phyloP scores from a whole-genome alignment of 1,140 invertebrate genomes.

The Sycophaga agraensis region DNA sequence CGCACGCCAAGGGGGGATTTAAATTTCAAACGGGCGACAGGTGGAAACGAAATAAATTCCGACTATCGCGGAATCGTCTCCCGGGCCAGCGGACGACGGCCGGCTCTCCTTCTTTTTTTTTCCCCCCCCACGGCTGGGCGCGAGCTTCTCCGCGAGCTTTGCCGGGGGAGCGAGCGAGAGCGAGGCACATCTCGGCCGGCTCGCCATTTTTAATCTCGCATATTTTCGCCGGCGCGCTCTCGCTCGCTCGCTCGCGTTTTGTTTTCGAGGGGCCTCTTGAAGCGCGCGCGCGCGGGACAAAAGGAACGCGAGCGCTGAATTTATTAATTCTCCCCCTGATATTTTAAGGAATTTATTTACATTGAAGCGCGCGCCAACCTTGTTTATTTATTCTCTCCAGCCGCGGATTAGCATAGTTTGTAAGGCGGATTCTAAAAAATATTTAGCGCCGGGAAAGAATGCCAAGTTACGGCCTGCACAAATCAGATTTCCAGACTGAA shows the following conservation, averaged over 20 bases:
- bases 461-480: too few relatives aligned
- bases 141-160: too few relatives aligned
- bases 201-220: background rate
- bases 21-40: constrained; percentile 46
- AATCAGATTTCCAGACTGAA: too few relatives aligned
- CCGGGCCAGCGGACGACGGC: too few relatives aligned
- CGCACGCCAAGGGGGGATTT: constrained; percentile 26
- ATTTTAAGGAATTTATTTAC: too few relatives aligned
- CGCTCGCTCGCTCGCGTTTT: background rate
- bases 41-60: constrained; percentile 47
- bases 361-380: too few relatives aligned
- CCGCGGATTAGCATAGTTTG: too few relatives aligned
- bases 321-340: background rate
- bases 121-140: background rate
- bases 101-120: constrained; percentile 28
- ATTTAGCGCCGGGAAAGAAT: too few relatives aligned
- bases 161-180: too few relatives aligned
- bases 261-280: background rate
- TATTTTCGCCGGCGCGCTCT: background rate
- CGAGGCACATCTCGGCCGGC: too few relatives aligned
- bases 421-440: too few relatives aligned
- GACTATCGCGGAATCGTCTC: constrained; percentile 43
- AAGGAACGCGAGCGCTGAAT: background rate
- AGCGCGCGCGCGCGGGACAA: background rate
- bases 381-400: too few relatives aligned